phyloP scores from a whole-genome alignment of 2,113 vertebrate genomes.

The Malurus cyaneus region DNA sequence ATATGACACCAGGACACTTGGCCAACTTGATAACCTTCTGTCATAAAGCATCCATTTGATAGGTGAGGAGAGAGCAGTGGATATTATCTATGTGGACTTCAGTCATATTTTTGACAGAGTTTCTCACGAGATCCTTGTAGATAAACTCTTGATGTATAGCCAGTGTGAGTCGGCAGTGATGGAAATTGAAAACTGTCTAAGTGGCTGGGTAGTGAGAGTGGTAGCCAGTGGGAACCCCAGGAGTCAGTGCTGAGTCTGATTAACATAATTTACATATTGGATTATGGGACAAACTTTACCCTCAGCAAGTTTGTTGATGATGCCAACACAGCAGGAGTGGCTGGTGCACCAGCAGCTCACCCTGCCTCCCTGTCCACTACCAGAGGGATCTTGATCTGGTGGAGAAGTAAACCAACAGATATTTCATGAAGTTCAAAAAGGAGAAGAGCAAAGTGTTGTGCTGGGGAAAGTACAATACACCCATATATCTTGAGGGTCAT shows the following conservation, averaged over 20 bases:
- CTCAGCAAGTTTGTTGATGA: not conserved
- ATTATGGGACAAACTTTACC: rapidly evolving
- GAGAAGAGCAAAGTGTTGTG: not conserved
- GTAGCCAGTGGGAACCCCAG: not conserved
- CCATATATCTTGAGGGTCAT: not conserved
- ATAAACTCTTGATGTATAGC: not conserved
- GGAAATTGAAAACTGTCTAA: not conserved
- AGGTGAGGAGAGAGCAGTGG: rapidly evolving
- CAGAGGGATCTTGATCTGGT: not conserved
- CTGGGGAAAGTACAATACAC: not conserved
- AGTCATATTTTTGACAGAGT: not conserved
- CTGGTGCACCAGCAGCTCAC: not conserved
- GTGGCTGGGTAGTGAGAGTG: rapidly evolving
- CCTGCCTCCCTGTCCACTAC: rapidly evolving
- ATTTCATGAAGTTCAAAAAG: not conserved
- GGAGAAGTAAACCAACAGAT: not conserved
- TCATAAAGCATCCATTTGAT: not conserved
- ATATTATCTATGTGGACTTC: not conserved
- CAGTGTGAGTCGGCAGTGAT: not conserved
- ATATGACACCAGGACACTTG: not conserved
- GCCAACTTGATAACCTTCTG: not conserved
- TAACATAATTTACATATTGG: not conserved
- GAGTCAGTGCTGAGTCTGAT: not conserved
- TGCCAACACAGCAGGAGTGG: not conserved
- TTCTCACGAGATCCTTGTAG: not conserved